phyloP scores from a whole-genome alignment of 2,113 vertebrate genomes.

The Anolis sagrei region DNA sequence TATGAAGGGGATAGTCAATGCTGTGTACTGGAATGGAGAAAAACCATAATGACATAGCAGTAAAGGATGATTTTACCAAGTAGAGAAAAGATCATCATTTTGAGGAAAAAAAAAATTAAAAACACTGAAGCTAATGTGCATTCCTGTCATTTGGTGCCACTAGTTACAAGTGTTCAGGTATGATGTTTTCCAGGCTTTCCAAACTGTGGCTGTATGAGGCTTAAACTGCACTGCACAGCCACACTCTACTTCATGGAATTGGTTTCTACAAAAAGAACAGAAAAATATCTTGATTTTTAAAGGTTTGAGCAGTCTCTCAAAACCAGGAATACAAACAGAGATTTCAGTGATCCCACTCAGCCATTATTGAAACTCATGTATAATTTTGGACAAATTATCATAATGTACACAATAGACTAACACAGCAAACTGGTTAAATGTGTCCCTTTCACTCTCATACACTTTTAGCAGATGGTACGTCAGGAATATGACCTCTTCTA shows the following conservation, averaged over 20 bases:
- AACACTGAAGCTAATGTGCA: background rate
- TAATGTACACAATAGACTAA: background rate
- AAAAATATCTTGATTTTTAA: background rate
- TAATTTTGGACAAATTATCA: background rate
- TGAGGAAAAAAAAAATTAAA: background rate
- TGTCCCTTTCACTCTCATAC: background rate
- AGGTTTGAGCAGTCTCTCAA: background rate
- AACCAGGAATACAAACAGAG: too few relatives aligned
- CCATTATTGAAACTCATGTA: background rate
- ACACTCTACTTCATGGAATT: background rate
- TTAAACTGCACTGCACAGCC: background rate
- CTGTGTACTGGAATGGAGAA: background rate
- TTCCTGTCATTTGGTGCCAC: background rate
- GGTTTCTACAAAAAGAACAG: background rate
- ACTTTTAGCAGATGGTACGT: slow-evolving; percentile 14
- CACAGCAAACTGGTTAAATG: background rate
- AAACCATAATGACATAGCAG: background rate
- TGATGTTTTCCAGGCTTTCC: background rate
- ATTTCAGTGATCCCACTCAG: background rate
- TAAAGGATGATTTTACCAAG: background rate
- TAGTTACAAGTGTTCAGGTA: background rate
- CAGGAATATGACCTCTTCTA: slow-evolving; percentile 8
- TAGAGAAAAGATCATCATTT: background rate
- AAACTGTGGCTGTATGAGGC: background rate
- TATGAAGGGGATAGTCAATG: background rate